phyloP scores from a whole-genome alignment of 92 coral and sea anemone species.

The Bergia sp. region DNA sequence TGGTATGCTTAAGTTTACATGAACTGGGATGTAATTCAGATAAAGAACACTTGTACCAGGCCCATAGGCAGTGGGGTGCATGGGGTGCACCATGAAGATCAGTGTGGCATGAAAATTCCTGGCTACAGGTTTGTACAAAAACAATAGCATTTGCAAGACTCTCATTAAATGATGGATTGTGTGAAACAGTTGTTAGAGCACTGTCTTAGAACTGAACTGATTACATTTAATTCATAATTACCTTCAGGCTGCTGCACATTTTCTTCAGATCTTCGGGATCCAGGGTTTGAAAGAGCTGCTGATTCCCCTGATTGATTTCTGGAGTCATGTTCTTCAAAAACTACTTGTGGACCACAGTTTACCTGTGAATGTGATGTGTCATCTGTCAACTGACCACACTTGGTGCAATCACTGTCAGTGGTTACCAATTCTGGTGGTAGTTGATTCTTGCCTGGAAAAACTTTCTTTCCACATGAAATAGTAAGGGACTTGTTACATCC shows the following conservation, averaged over 20 bases:
- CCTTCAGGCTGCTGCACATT: neutral
- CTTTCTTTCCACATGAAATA: neutral
- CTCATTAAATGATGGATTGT: too few species aligned
- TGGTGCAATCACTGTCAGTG: neutral
- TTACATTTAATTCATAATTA: too few species aligned
- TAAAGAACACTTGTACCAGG: too few species aligned
- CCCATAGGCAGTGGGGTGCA: too few species aligned
- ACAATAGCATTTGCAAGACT: too few species aligned
- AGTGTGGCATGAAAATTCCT: too few species aligned
- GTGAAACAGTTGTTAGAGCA: too few species aligned
- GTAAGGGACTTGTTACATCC: neutral
- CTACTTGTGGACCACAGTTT: neutral
- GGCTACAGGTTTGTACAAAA: too few species aligned
- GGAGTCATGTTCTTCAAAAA: neutral
- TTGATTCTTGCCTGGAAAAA: neutral
- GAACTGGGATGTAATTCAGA: too few species aligned
- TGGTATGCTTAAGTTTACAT: too few species aligned
- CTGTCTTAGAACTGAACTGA: too few species aligned
- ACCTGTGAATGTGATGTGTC: neutral
- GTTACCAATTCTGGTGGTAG: neutral
- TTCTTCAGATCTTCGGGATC: neutral
- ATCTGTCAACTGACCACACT: neutral
- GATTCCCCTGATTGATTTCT: neutral
- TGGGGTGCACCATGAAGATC: too few species aligned
- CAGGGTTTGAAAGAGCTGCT: neutral